Conservation (phyloP, 2,888 invertebrate genomes). For the Erebia aethiops region DNA sequence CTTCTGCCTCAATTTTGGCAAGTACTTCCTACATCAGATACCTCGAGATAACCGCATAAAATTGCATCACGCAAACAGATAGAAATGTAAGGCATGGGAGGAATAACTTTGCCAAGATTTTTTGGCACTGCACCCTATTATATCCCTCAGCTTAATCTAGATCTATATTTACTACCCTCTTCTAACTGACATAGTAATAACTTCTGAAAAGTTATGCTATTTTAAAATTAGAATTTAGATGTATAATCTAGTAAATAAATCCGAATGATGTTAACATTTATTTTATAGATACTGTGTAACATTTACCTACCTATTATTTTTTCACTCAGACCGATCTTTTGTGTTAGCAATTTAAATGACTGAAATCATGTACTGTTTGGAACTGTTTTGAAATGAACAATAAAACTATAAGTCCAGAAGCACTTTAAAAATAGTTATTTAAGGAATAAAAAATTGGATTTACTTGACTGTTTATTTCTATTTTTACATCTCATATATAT, state of each 20-base stretch:
- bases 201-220: not conserved
- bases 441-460: too few relatives aligned
- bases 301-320: not conserved
- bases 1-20: constrained; percentile 13
- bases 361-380: too few relatives aligned
- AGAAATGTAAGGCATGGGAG: constrained; percentile 21
- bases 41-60: constrained; percentile 4
- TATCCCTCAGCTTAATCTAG: constrained; percentile 28
- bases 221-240: not conserved
- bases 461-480: too few relatives aligned
- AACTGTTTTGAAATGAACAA: too few relatives aligned
- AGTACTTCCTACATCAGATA: constrained; percentile 5
- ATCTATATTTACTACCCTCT: constrained; percentile 27
- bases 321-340: not conserved
- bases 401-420: too few relatives aligned
- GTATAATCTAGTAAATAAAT: not conserved
- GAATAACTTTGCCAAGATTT: constrained; percentile 35
- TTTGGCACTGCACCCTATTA: constrained; percentile 33
- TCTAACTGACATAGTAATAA: constrained; percentile 13
- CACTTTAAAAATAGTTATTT: too few relatives aligned
- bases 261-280: too few relatives aligned
- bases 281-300: not conserved
- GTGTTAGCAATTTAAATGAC: not conserved
- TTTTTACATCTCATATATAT: too few relatives aligned
- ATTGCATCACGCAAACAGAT: constrained; percentile 20